Conservation (phyloP, 1,140 invertebrate species). For the Trypoxylus dichotomus region DNA sequence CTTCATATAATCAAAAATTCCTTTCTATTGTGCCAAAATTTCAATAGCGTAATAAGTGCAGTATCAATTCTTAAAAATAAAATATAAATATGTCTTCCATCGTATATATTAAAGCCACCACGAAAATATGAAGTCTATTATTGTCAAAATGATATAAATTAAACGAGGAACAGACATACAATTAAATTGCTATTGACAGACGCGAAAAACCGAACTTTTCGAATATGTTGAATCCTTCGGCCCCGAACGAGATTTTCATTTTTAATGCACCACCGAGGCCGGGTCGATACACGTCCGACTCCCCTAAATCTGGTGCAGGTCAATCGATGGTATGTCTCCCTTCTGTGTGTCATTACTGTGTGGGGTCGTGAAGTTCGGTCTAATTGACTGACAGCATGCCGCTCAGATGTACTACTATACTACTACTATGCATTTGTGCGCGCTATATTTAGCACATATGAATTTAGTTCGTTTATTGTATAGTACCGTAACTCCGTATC, state of each 20-base stretch:
- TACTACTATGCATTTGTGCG: slow-evolving; percentile 17
- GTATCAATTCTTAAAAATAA: neutral
- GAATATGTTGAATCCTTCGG: slow-evolving; percentile 16
- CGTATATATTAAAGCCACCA: neutral
- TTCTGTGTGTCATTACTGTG: slow-evolving; percentile 13
- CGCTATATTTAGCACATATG: slow-evolving; percentile 18
- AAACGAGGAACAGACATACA: neutral
- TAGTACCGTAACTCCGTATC: neutral
- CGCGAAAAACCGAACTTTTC: neutral
- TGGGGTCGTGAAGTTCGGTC: neutral
- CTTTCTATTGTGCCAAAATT: no score
- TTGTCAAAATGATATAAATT: neutral
- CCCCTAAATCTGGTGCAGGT: slow-evolving; percentile 22
- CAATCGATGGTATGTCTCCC: slow-evolving; percentile 13
- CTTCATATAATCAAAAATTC: no score
- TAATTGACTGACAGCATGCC: slow-evolving; percentile 15
- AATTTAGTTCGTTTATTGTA: slow-evolving; percentile 10
- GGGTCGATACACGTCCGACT: slow-evolving; percentile 18
- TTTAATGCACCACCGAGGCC: neutral
- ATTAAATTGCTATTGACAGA: slow-evolving; percentile 16
- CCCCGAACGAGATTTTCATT: slow-evolving; percentile 7
- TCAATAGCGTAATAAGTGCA: no score
- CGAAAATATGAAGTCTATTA: neutral
- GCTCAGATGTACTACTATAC: slow-evolving; percentile 12
- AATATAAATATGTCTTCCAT: neutral